Evolutionary conservation across 2,113 vertebrate genomes (phyloP), one percentile per base, ranked within the genome.

Genomic region (Anhinga rufa): DNA sequence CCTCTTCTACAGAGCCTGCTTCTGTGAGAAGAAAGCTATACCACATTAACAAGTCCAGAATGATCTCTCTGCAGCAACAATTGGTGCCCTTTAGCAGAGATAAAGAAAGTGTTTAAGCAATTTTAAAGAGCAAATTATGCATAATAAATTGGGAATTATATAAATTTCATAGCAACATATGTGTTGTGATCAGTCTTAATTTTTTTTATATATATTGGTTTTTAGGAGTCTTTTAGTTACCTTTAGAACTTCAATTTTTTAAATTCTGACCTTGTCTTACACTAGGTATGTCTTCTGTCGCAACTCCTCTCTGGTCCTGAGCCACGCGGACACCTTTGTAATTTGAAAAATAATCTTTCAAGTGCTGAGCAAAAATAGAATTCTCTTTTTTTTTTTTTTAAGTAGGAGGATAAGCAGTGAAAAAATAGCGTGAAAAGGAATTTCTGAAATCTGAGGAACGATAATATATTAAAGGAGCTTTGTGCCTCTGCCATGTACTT

Each of bases 71-170:
- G 93, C 96, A 95, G 95, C 93, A 95, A 54, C 94, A 82, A 40
- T 62, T 79, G 92, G 77, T 96, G 87, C 97, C 96, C 96, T 97
- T 97, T 81, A 60, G 94, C 90, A 82, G 96, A 70, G 93, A 86
- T 89, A 91, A 89, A 96, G 93, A 96, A 94, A 88, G 93, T 90
- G 87, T 97, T 93, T 12, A 25, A 92, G 82, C 94, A 97, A 88
- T 98, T 98, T 97, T 97, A 98, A 98, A 98, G 97, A 98, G 92
- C 98, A 95, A 98, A 98, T 98, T 98, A 97, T 97, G 97, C 97
- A 68, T 97, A 98, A 98, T 98, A 98, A 98, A 98, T 97, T 93
- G 96, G 94, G 90, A 98, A 98, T 97, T 89, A 97, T 95, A 98
- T 92, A 78, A 97, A 97, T 98, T 98, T 98, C 96, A 96, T 96